Evolutionary conservation across 2,888 invertebrate genomes (phyloP).

Genomic region (Parelbella ahira): DNA sequence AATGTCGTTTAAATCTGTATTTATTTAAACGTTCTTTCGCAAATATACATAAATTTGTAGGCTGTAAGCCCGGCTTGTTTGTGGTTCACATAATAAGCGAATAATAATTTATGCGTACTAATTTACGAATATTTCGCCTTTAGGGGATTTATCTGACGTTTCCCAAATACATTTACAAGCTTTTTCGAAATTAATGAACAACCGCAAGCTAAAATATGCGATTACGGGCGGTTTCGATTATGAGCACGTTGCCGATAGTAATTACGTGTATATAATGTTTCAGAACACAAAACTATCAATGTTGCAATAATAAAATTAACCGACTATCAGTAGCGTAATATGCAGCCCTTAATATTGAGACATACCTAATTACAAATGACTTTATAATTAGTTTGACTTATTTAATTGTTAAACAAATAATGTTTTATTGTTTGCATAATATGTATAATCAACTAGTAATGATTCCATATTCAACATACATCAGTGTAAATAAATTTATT

Average conservation of each 20-base stretch:
- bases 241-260: too few species aligned
- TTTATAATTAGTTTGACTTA: too few species aligned
- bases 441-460: too few species aligned
- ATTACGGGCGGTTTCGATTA: constrained; percentile 16
- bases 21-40: constrained; percentile 5
- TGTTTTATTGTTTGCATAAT: too few species aligned
- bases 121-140: constrained; percentile 15
- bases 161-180: constrained; percentile 12
- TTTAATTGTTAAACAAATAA: too few species aligned
- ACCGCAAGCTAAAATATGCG: constrained; percentile 8
- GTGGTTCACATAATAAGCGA: constrained; percentile 6
- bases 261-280: constrained; percentile 7
- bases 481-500: too few species aligned
- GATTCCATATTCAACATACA: too few species aligned
- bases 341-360: too few species aligned
- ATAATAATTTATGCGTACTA: constrained; percentile 16
- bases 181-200: constrained; percentile 16
- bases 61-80: constrained; percentile 2
- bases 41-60: too few species aligned
- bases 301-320: neutral
- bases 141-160: constrained; percentile 16
- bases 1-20: neutral
- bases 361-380: too few species aligned
- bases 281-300: neutral
- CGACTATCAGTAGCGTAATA: too few species aligned